A percentile compares a stretch with the other conserved stretches of the same genome.
Evolutionary conservation across 2,888 invertebrate species (phyloP).

Genomic region (Amblyteles armatorius): DNA sequence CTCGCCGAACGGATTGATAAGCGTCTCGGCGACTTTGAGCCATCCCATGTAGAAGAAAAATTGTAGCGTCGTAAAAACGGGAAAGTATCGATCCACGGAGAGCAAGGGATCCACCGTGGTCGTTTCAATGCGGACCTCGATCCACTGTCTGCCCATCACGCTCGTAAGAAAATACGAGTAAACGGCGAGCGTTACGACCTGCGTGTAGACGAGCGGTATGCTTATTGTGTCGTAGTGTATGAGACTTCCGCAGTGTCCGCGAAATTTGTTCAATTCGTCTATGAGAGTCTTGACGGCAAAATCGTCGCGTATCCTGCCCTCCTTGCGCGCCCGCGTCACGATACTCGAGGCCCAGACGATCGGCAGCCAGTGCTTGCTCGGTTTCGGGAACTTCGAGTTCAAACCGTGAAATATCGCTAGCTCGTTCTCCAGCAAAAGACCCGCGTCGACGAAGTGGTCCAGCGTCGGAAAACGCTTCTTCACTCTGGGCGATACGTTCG

Average conservation of each 20-base stretch:
- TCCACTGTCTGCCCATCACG: slow-evolving; percentile 95
- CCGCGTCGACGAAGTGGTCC: slow-evolving; percentile 93
- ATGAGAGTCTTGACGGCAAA: slow-evolving; percentile 96
- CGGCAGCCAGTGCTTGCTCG: slow-evolving; percentile 96
- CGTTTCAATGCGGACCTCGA: slow-evolving; percentile 83
- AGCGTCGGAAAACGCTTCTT: slow-evolving; percentile 95
- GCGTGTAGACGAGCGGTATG: slow-evolving; percentile 86
- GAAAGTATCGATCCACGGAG: slow-evolving; percentile 94
- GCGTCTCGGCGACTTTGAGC: slow-evolving; percentile 95
- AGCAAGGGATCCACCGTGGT: slow-evolving; percentile 68
- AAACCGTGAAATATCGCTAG: slow-evolving; percentile 91
- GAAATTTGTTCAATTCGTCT: slow-evolving; percentile 87
- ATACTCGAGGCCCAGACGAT: slow-evolving; percentile 97
- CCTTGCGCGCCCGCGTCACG: slow-evolving; percentile 94
- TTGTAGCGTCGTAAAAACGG: slow-evolving; percentile 95
- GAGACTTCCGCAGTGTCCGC: slow-evolving; percentile 85
- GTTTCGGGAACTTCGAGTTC: slow-evolving; percentile 92
- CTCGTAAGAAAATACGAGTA: slow-evolving; percentile 96
- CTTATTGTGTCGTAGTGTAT: slow-evolving; percentile 86
- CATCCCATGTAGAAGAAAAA: slow-evolving; percentile 96
- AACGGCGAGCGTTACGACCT: slow-evolving; percentile 95
- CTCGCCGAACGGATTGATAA: slow-evolving; percentile 96
- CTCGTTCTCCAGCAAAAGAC: slow-evolving; percentile 93
- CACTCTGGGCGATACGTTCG: slow-evolving; percentile 94
- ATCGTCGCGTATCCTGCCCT: slow-evolving; percentile 95